A percentile compares a stretch with the other conserved stretches of the same genome.
These are phyloP conservation scores for Ceratina australensis DNA, from an alignment of 1,140 invertebrate species.

Conservation along the genomic window DNA sequence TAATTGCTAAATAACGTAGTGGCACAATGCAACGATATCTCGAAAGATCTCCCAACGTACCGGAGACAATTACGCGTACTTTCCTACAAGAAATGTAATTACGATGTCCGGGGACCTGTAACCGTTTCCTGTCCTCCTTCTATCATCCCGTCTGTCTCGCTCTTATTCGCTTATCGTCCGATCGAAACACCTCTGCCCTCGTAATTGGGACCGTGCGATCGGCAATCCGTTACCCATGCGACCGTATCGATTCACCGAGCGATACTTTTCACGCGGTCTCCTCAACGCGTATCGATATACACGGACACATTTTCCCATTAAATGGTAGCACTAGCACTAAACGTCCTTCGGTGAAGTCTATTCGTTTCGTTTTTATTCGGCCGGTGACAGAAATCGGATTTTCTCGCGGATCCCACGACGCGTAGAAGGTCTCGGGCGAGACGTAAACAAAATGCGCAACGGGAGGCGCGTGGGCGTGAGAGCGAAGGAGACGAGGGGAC, in stretches of 20 bases:
- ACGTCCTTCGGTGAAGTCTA: slow-evolving; percentile 1
- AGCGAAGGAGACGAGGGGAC: background rate
- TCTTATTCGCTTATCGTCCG: slow-evolving; percentile 4
- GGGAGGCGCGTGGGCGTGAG: slow-evolving; percentile 24
- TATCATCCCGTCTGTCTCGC: background rate
- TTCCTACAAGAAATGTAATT: slow-evolving; percentile 39
- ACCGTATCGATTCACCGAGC: background rate
- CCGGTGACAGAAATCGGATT: slow-evolving; percentile 25
- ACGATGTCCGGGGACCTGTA: slow-evolving; percentile 11
- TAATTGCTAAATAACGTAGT: slow-evolving; percentile 19
- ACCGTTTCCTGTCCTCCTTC: slow-evolving; percentile 18
- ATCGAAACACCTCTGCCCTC: slow-evolving; percentile 14
- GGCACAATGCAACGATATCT: slow-evolving; percentile 27
- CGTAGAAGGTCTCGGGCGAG: background rate
- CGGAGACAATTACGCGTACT: slow-evolving; percentile 28
- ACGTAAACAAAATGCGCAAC: background rate
- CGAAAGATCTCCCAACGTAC: slow-evolving; percentile 23
- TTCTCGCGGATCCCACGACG: background rate
- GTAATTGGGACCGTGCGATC: slow-evolving; percentile 33
- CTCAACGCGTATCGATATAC: background rate
- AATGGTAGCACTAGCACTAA: no score
- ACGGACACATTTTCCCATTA: no score
- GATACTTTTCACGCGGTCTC: background rate
- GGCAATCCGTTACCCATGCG: background rate
- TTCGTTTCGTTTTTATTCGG: background rate